phyloP scores from a whole-genome alignment of 2,113 vertebrate species.

The Rhinolophus ferrumequinum region DNA sequence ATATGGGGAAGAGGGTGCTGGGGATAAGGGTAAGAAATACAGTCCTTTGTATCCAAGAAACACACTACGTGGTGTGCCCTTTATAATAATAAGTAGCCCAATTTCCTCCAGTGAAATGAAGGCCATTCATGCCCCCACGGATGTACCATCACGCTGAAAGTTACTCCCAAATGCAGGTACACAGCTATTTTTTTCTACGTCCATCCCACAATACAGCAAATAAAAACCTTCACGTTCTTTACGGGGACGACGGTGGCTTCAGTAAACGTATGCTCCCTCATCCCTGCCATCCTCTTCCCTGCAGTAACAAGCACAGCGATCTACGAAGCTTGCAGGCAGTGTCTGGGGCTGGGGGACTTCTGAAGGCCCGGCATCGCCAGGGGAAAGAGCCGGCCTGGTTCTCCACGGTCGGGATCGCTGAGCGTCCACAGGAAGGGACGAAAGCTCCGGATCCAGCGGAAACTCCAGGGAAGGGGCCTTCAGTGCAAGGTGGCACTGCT shows the following conservation, averaged over 20 bases:
- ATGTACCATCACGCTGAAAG: background rate
- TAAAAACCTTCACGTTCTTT: background rate
- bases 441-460: background rate
- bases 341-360: background rate
- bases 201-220: background rate
- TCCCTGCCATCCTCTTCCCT: background rate
- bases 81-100: background rate
- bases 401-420: accelerated
- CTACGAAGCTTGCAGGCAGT: background rate
- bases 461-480: background rate
- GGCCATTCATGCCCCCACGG: no score
- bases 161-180: background rate
- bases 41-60: background rate
- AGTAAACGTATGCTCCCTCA: background rate
- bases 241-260: background rate
- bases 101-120: background rate
- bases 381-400: background rate
- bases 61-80: background rate
- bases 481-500: background rate
- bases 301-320: background rate
- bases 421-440: background rate
- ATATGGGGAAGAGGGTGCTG: background rate
- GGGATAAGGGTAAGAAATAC: background rate
- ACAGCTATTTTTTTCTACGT: background rate
- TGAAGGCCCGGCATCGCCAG: background rate